Conservation (phyloP, 2,113 vertebrate species). For the Neoarius graeffei region DNA sequence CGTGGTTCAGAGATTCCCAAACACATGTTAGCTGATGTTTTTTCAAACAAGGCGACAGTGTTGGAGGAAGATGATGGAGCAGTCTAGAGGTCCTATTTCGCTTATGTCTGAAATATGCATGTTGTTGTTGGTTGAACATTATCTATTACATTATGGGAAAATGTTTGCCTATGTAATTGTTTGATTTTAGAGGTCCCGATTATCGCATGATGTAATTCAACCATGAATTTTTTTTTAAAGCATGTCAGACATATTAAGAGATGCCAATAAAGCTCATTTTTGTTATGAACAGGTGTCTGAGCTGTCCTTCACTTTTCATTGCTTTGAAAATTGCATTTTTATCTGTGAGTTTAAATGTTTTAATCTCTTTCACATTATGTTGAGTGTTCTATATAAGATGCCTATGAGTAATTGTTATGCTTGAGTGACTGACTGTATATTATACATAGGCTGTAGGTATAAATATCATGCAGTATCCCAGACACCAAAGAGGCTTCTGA, state of each 20-base stretch:
- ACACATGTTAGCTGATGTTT: slow-evolving; percentile 95
- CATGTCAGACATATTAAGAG: not conserved
- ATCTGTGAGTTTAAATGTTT: not conserved
- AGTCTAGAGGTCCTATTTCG: slow-evolving; percentile 63
- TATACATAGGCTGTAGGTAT: not conserved
- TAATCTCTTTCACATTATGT: not conserved
- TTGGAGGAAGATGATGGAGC: slow-evolving; percentile 89
- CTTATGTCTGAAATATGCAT: slow-evolving; percentile 14
- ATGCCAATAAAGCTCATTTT: not conserved
- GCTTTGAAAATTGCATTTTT: not conserved
- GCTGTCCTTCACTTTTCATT: not conserved
- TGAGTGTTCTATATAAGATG: not conserved
- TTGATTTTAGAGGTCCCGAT: not conserved
- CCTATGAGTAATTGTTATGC: not conserved
- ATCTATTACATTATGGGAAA: not conserved
- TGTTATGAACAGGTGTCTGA: not conserved
- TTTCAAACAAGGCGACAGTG: slow-evolving; percentile 82
- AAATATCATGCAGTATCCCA: not conserved
- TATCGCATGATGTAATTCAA: not conserved
- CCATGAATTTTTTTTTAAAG: not conserved
- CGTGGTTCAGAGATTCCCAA: slow-evolving; percentile 95
- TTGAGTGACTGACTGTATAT: not conserved
- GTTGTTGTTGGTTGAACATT: not conserved
- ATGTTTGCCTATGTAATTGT: not conserved
- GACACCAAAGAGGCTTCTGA: not conserved